These are phyloP conservation scores for Chrysomallon squamiferum DNA, from an alignment of 1,140 invertebrate species.

Conservation along the genomic window DNA sequence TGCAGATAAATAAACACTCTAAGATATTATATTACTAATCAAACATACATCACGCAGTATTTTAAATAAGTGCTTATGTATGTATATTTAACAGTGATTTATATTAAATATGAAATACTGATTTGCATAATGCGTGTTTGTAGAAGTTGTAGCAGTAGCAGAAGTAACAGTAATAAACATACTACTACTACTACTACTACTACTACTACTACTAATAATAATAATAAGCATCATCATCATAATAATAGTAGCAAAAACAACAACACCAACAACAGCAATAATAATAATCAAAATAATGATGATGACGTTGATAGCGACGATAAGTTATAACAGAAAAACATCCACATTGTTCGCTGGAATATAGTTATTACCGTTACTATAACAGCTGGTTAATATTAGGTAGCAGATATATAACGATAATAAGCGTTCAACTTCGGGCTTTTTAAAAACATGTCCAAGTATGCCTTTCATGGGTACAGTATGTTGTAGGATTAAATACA, in stretches of 20 bases:
- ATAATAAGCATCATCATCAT: not conserved
- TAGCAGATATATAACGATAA: not conserved
- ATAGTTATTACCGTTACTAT: not conserved
- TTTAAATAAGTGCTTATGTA: not conserved
- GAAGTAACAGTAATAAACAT: not conserved
- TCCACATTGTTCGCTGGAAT: not conserved
- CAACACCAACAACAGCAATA: not conserved
- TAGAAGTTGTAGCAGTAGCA: not conserved
- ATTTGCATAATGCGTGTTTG: too few relatives aligned
- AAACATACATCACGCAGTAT: too few relatives aligned
- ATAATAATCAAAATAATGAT: slow-evolving; percentile 1
- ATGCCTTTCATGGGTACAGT: not conserved
- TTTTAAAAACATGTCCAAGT: not conserved
- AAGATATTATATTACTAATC: too few relatives aligned
- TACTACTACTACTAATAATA: not conserved
- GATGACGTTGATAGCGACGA: not conserved
- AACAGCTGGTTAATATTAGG: not conserved
- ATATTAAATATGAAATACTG: not conserved
- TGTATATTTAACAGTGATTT: not conserved
- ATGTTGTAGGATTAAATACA: too few relatives aligned
- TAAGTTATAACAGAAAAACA: not conserved
- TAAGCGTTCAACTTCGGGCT: not conserved
- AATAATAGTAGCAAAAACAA: not conserved
- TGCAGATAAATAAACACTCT: too few relatives aligned
- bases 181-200: not conserved